These are phyloP conservation scores for Epistrophe grossulariae DNA, from an alignment of 2,888 invertebrate genomes.

Conservation along the genomic window DNA sequence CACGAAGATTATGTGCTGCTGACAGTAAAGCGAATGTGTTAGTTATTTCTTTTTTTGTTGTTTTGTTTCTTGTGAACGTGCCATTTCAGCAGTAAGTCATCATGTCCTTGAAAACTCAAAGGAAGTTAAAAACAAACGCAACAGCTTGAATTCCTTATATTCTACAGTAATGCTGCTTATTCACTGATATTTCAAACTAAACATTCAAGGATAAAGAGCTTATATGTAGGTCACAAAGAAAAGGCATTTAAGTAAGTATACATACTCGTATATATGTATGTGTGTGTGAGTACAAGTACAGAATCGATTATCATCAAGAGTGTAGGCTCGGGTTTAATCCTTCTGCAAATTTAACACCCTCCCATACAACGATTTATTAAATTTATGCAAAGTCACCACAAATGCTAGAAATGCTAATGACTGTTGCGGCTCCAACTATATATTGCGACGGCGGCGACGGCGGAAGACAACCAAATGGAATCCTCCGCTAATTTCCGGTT, in stretches of 20 bases:
- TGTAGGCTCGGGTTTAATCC: constrained; percentile 52
- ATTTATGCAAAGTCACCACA: constrained; percentile 57
- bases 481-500: constrained; percentile 60
- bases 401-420: constrained; percentile 62
- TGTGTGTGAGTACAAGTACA: neutral
- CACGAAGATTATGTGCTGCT: constrained; percentile 24
- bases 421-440: neutral
- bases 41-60: neutral
- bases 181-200: neutral
- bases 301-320: constrained; percentile 32
- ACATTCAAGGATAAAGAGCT: constrained; percentile 17
- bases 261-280: neutral
- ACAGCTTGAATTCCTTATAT: constrained; percentile 25
- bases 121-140: neutral
- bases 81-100: constrained; percentile 53
- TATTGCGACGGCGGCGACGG: neutral
- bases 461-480: constrained; percentile 52
- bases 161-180: constrained; percentile 10
- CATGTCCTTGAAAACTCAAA: constrained; percentile 32
- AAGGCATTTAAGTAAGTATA: neutral
- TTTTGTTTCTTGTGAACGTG: constrained; percentile 24
- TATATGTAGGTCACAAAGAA: constrained; percentile 25
- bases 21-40: constrained; percentile 50
- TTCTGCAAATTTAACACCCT: constrained; percentile 42
- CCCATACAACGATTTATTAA: constrained; percentile 13